phyloP scores from a whole-genome alignment of 2,113 vertebrate genomes.

The Micromys minutus region DNA sequence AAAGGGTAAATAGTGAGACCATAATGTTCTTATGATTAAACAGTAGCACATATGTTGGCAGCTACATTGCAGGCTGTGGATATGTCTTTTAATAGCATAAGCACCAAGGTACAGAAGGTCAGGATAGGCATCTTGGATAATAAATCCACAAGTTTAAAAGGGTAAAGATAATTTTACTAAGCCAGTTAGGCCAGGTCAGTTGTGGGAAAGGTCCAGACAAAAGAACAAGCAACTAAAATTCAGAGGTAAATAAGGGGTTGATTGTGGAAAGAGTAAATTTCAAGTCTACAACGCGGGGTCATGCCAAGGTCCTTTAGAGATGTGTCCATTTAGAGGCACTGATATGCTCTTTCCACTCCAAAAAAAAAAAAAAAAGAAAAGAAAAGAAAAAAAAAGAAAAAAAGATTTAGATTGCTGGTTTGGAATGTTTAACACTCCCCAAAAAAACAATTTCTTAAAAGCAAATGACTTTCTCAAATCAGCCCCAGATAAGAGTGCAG shows the following conservation, averaged over 20 bases:
- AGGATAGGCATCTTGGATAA: not conserved
- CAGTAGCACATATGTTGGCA: not conserved
- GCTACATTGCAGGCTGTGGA: not conserved
- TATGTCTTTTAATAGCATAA: not conserved
- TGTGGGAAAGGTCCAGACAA: not conserved
- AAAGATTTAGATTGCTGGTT: not conserved
- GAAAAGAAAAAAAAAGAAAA: too few species aligned
- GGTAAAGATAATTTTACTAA: not conserved
- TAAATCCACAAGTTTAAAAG: not conserved
- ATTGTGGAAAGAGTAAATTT: not conserved
- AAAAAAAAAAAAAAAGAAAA: slow-evolving; percentile 33
- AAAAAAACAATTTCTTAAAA: slow-evolving; percentile 27
- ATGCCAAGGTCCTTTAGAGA: not conserved
- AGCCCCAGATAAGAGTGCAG: slow-evolving; percentile 31
- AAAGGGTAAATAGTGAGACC: slow-evolving; percentile 16
- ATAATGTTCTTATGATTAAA: too few species aligned
- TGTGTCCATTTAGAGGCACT: not conserved
- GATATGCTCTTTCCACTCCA: not conserved
- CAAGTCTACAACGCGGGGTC: not conserved
- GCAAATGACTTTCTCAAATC: slow-evolving; percentile 49
- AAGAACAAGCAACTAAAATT: not conserved
- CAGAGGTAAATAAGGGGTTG: not conserved
- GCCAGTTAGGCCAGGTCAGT: not conserved
- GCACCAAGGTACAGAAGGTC: not conserved
- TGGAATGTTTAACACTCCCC: slow-evolving; percentile 32